Evolutionary conservation across 2,888 invertebrate species (phyloP), one percentile per base, ranked within the genome.

Genomic region (Athrips mouffetella): DNA sequence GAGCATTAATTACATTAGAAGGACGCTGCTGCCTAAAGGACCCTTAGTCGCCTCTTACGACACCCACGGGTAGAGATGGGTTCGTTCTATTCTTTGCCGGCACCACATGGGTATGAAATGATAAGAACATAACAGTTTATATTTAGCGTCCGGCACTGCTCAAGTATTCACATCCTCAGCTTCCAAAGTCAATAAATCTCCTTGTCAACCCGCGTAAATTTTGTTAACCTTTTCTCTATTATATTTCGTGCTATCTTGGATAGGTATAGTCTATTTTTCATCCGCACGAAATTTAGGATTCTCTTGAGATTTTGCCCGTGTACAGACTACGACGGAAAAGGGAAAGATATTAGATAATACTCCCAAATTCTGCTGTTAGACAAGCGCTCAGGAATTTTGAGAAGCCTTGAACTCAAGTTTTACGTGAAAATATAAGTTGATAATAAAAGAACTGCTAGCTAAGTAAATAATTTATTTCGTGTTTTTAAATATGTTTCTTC

Each of bases 201-300:
- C 21, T 18, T 2, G 21, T 27, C 23, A 41, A 27, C 10, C 6
- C 23, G n/a, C 18, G 13, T 15, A 15, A 42, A 42, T 18, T 35
- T 15, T 18, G 35, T 35, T 16, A 18, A 35, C 35, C 30, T 29
- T 42, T 29, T 42, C 42, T 42, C 25, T 42, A 42, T 42, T 18
- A 35, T 40, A 18, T 30, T 42, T 42, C n/a, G 29, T 42, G 30
- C 18, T 42, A 42, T 30, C 27, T 8, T 18, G 25, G 27, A 11
- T 41, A 41, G 41, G 18, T 41, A 41, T 8, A 18, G 27, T 29
- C 42, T 5, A 42, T 42, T 42, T 42, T 42, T 42, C 42, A 42
- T 42, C 42, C 42, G 16, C 29, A 15, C 16, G 18, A 29, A 42
- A 42, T 42, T 42, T 29, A 42, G 29, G 18, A 25, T 30, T 40